These are phyloP conservation scores for Musca vetustissima DNA, from an alignment of 1,140 invertebrate species.

Conservation along the genomic window DNA sequence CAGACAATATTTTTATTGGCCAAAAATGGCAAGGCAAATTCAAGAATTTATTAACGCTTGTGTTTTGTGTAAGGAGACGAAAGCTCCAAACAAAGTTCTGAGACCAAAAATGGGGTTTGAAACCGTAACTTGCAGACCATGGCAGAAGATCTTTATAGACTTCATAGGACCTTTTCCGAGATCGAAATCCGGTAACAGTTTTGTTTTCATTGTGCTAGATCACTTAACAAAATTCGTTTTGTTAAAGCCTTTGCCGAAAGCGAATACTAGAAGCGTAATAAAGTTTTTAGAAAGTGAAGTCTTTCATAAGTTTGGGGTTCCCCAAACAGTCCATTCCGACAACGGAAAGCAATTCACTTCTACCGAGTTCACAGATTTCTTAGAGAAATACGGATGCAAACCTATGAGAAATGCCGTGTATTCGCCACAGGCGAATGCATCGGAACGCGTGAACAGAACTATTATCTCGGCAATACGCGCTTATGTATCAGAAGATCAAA, in stretches of 20 bases:
- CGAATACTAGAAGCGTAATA: not conserved
- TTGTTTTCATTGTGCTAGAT: too few relatives aligned
- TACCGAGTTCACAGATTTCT: not conserved
- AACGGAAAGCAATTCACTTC: slow-evolving; percentile 19
- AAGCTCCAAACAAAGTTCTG: too few relatives aligned
- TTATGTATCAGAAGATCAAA: slow-evolving; percentile 4
- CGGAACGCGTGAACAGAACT: slow-evolving; percentile 5
- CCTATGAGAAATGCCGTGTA: not conserved
- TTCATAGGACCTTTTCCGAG: too few relatives aligned
- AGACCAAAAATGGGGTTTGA: too few relatives aligned
- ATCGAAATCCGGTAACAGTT: too few relatives aligned
- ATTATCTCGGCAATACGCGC: not conserved
- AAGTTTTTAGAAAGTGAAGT: not conserved
- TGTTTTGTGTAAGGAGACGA: too few relatives aligned
- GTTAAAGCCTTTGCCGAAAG: not conserved
- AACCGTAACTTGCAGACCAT: too few relatives aligned
- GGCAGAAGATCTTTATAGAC: too few relatives aligned
- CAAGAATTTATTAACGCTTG: too few relatives aligned
- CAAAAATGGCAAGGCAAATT: too few relatives aligned
- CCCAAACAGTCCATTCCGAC: not conserved
- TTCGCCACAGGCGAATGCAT: slow-evolving; percentile 11
- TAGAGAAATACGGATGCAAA: not conserved
- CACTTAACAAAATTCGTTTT: too few relatives aligned
- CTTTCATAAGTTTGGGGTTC: not conserved
- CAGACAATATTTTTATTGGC: too few relatives aligned